These are phyloP conservation scores for Xanthia togata DNA, from an alignment of 2,888 invertebrate genomes.

Conservation along the genomic window DNA sequence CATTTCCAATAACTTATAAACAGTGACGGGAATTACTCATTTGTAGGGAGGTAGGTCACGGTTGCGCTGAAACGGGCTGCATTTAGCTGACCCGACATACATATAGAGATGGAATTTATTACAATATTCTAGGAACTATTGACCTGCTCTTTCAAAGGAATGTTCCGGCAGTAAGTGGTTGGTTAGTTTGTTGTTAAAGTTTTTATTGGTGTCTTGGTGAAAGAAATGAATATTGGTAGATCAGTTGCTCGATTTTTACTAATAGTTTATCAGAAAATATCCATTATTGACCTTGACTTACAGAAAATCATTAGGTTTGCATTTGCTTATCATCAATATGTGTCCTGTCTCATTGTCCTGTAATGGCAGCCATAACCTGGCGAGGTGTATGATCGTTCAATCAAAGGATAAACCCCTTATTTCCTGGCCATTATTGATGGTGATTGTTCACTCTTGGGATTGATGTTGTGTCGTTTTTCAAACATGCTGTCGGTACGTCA, in stretches of 20 bases:
- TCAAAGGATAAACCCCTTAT: slow-evolving; percentile 66
- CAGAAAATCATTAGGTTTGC: not conserved
- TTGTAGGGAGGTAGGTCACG: slow-evolving; percentile 60
- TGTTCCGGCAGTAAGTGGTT: slow-evolving; percentile 6
- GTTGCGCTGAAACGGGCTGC: slow-evolving; percentile 36
- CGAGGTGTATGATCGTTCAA: slow-evolving; percentile 49
- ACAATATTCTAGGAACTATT: slow-evolving; percentile 10
- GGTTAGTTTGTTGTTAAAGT: not conserved
- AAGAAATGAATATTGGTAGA: not conserved
- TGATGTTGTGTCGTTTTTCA: slow-evolving; percentile 63
- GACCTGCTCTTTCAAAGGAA: slow-evolving; percentile 1
- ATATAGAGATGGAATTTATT: slow-evolving; percentile 8
- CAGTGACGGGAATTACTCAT: slow-evolving; percentile 47
- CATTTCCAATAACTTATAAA: slow-evolving; percentile 57
- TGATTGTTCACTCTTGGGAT: slow-evolving; percentile 57
- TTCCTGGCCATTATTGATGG: slow-evolving; percentile 66
- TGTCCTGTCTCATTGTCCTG: not conserved
- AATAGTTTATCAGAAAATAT: not conserved
- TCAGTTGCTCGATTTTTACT: not conserved
- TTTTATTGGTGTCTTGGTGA: slow-evolving; percentile 1
- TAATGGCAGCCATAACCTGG: not conserved
- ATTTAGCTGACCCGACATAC: slow-evolving; percentile 34
- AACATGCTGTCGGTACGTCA: slow-evolving; percentile 28
- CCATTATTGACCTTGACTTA: not conserved
- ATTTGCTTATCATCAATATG: not conserved